Evolutionary conservation across 2,888 invertebrate species (phyloP).

Genomic region (Xylocampa areola): DNA sequence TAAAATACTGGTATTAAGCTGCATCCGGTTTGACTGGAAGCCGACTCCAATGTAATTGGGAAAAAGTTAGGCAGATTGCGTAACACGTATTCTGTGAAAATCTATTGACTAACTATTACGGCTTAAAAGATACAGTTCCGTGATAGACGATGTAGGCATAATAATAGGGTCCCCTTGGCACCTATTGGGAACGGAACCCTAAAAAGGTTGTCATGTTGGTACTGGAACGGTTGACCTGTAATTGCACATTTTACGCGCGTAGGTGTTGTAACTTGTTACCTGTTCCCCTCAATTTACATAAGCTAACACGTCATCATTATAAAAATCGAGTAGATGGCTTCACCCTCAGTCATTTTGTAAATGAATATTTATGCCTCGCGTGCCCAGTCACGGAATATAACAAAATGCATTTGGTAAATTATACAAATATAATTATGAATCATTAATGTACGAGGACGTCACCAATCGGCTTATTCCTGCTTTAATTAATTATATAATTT

Average conservation of each 20-base stretch:
- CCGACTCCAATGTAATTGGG: too few species aligned
- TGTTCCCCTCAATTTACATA: conserved; percentile 50
- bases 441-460: conserved; percentile 39
- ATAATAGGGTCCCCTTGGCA: too few species aligned
- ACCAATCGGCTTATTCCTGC: conserved; percentile 47
- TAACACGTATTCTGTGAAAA: too few species aligned
- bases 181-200: too few species aligned
- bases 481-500: conserved; percentile 58
- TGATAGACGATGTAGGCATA: too few species aligned
- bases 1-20: too few species aligned
- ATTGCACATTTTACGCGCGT: conserved; percentile 39
- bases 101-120: too few species aligned
- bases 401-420: conserved; percentile 55
- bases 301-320: conserved; percentile 46
- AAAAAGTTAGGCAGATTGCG: too few species aligned
- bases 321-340: conserved; percentile 44
- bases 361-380: conserved; percentile 53
- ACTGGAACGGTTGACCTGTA: conserved; percentile 22
- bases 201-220: conserved; percentile 8
- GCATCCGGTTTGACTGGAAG: too few species aligned
- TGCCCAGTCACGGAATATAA: conserved; percentile 31
- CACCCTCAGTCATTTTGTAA: conserved; percentile 35
- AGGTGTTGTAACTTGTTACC: conserved; percentile 34
- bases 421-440: conserved; percentile 51
- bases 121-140: too few species aligned